Conservation (phyloP, 2,797 vertebrate genomes). For the Peromyscus nudipes region DNA sequence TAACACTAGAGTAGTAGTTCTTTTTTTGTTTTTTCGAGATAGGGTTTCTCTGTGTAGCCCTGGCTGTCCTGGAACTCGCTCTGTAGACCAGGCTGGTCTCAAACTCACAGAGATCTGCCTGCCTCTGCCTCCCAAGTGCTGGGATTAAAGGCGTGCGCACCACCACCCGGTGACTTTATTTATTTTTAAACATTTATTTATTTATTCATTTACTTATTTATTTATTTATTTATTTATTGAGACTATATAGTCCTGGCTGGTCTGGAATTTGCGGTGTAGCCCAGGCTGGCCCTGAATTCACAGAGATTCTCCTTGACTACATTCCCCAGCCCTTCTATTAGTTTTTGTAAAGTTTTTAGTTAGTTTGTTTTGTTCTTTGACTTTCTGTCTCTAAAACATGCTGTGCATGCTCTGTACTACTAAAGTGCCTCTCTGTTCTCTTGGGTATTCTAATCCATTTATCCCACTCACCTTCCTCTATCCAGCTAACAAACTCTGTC, state of each 20-base stretch:
- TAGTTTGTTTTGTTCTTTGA: not conserved
- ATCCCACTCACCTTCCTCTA: not conserved
- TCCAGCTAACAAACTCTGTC: not conserved
- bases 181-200: not conserved
- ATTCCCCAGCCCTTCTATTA: not conserved
- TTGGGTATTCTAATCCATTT: not conserved
- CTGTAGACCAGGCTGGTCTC: not conserved
- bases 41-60: not conserved
- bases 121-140: not conserved
- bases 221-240: not conserved
- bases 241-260: not conserved
- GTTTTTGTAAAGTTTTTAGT: not conserved
- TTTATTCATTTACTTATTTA: too few species aligned
- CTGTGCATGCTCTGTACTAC: not conserved
- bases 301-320: not conserved
- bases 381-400: not conserved
- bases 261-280: not conserved
- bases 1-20: not conserved
- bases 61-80: not conserved
- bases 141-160: not conserved
- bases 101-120: not conserved
- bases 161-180: not conserved
- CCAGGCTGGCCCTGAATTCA: not conserved
- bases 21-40: not conserved
- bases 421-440: not conserved